phyloP scores from a whole-genome alignment of 1,140 invertebrate species.

The Macrosteles quadrilineatus region DNA sequence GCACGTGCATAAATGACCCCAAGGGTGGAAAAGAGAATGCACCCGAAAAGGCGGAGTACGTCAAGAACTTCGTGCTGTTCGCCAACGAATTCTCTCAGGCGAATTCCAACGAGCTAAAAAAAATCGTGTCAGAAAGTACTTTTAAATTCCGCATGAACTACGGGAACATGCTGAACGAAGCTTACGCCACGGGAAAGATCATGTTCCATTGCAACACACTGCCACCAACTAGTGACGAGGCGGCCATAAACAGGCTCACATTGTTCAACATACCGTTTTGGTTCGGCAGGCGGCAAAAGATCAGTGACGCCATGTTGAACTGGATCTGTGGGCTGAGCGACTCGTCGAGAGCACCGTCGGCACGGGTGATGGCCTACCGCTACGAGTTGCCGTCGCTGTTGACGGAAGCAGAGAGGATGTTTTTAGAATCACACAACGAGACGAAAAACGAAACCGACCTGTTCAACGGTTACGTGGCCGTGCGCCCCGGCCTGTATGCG shows the following conservation, averaged over 20 bases:
- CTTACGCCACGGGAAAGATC: neutral
- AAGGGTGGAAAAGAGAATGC: slow-evolving; percentile 12
- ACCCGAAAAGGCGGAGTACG: slow-evolving; percentile 3
- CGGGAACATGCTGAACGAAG: neutral
- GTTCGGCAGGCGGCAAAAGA: neutral
- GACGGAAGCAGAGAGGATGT: too few species aligned
- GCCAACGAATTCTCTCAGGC: neutral
- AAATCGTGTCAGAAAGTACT: neutral
- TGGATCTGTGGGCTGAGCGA: too few species aligned
- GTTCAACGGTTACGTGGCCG: too few species aligned
- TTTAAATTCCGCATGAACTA: slow-evolving; percentile 8
- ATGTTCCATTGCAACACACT: slow-evolving; percentile 1
- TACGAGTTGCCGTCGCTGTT: too few species aligned
- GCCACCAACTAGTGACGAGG: neutral
- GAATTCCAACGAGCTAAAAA: neutral
- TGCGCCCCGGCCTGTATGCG: too few species aligned
- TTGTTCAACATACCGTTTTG: neutral
- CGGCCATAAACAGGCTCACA: neutral
- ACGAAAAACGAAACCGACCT: too few species aligned
- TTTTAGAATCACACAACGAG: too few species aligned
- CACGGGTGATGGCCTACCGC: too few species aligned
- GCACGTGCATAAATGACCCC: neutral
- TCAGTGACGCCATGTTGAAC: neutral
- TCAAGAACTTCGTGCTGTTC: neutral
- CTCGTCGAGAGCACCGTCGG: too few species aligned